Percentiles rank a stretch among this genome's conserved stretches.
Evolutionary conservation across 2,888 invertebrate species (phyloP).

Genomic region (Perithous albicinctus): DNA sequence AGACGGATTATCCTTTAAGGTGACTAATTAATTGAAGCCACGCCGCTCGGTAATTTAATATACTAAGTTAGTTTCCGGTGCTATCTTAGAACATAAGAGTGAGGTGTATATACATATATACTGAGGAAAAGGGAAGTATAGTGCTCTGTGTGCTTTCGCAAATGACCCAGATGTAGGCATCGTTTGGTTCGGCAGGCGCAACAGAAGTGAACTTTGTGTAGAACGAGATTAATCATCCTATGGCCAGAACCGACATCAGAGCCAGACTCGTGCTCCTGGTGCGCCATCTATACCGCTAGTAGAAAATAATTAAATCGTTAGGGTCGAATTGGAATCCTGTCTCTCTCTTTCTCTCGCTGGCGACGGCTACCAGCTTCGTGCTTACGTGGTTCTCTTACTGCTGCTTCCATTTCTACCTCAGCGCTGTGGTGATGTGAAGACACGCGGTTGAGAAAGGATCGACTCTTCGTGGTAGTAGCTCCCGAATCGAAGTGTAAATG

Average conservation of each 20-base stretch:
- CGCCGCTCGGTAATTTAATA: conserved; percentile 75
- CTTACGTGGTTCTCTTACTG: conserved; percentile 28
- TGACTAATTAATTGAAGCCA: conserved; percentile 76
- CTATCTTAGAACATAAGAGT: conserved; percentile 4
- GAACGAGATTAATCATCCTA: conserved; percentile 66
- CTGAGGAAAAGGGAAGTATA: conserved; percentile 3
- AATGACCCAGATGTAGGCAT: conserved; percentile 75
- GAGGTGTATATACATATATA: no score
- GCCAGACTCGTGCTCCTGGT: conserved; percentile 12
- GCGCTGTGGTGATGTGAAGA: conserved; percentile 21
- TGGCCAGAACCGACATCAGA: conserved; percentile 25
- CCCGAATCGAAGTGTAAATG: conserved; percentile 28
- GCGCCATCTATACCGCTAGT: neutral
- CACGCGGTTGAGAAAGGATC: conserved; percentile 8
- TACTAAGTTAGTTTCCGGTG: conserved; percentile 69
- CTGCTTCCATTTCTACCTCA: conserved; percentile 24
- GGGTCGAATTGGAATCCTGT: conserved; percentile 47
- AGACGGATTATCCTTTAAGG: conserved; percentile 76
- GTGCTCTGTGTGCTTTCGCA: conserved; percentile 58
- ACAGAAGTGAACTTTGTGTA: conserved; percentile 45
- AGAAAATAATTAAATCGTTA: conserved; percentile 66
- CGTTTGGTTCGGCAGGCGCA: conserved; percentile 54
- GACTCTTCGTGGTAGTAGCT: conserved; percentile 32
- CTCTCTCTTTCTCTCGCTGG: no score
- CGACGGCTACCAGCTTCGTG: conserved; percentile 9